These are phyloP conservation scores for Drosophila demipolita DNA, from an alignment of 2,888 invertebrate genomes.

Conservation along the genomic window DNA sequence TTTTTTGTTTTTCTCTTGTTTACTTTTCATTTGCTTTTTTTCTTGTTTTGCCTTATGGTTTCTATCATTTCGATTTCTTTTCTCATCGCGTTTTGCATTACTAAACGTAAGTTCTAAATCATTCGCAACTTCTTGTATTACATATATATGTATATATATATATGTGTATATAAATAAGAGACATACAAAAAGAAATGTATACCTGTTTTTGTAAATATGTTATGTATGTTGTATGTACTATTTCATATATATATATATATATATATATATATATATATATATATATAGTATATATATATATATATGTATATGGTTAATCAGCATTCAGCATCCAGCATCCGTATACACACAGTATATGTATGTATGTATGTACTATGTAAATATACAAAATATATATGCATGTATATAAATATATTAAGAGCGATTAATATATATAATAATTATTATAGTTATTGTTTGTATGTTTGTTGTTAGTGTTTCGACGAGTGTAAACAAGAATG, in stretches of 20 bases:
- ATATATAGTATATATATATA: slow-evolving; percentile 11
- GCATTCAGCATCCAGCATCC: slow-evolving; percentile 33
- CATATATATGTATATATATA: slow-evolving; percentile 29
- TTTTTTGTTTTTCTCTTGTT: slow-evolving; percentile 11
- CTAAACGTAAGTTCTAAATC: slow-evolving; percentile 13
- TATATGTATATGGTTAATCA: slow-evolving; percentile 64
- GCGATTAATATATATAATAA: slow-evolving; percentile 20
- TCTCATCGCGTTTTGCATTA: slow-evolving; percentile 1
- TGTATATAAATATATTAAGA: slow-evolving; percentile 25
- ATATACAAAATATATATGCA: slow-evolving; percentile 20
- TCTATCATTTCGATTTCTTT: slow-evolving; percentile 4
- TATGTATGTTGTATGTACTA: slow-evolving; percentile 25
- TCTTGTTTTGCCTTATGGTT: slow-evolving; percentile 7
- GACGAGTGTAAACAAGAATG: slow-evolving; percentile 3
- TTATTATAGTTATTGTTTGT: slow-evolving; percentile 23
- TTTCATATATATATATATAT: slow-evolving; percentile 17
- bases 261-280: slow-evolving; percentile 2
- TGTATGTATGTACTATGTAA: slow-evolving; percentile 15
- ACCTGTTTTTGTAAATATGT: slow-evolving; percentile 58
- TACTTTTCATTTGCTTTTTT: slow-evolving; percentile 7
- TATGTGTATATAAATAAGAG: slow-evolving; percentile 56
- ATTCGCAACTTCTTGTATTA: slow-evolving; percentile 16
- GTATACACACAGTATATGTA: slow-evolving; percentile 17
- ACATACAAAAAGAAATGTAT: slow-evolving; percentile 54
- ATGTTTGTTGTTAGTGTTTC: slow-evolving; percentile 1